Base-by-base conservation (phyloP, 35 echinoderm and acorn worm genomes). In the Lytechinus pictus region DNA sequence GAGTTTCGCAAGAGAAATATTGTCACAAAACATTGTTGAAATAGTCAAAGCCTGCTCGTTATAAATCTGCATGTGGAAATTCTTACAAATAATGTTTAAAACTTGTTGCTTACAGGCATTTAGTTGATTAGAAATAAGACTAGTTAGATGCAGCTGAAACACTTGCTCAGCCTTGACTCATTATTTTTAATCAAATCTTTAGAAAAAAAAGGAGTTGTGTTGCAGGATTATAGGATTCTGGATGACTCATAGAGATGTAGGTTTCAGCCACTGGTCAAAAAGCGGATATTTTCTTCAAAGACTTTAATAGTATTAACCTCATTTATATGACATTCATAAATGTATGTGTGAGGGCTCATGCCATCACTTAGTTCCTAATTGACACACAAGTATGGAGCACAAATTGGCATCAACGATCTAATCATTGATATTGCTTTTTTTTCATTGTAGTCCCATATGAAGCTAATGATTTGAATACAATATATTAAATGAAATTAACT, bases 41-140 rank as follows among this genome's bases (percentile, higher is more conserved):
- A 19, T 79, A 79, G 19, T 79, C 66, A 79, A 79, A 79, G 66
- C 66, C 66, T 79, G n/a, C 66, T 79, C 66, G n/a, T 79, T 24
- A 79, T 24, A 79, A 79, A 6, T 79, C 66, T 79, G 66, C 66
- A 79, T 79, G 21, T 16, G 66, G 66, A 79, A 24, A 24, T 58
- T 57, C 13, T n/a, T 79, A 79, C 33, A 79, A 24, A 44, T 28
- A 90, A 52, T 54, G 28, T 21, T 90, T 9, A 90, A 52, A 90
- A 93, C 92, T 93, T 93, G 92, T 93, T 93, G 92, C 92, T 93
- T 27, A 53, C 52, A 93, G 92, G 92, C 92, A 93, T 93, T 27
- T 93, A 16, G 52, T 10, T 10, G 54, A 93, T 93, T 54, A 93
- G 92, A 54, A 93, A 93, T 93, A 93, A 93, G 92, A 54, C 53